phyloP scores from a whole-genome alignment of 2,888 invertebrate genomes.

The Criorhina ranunculi region DNA sequence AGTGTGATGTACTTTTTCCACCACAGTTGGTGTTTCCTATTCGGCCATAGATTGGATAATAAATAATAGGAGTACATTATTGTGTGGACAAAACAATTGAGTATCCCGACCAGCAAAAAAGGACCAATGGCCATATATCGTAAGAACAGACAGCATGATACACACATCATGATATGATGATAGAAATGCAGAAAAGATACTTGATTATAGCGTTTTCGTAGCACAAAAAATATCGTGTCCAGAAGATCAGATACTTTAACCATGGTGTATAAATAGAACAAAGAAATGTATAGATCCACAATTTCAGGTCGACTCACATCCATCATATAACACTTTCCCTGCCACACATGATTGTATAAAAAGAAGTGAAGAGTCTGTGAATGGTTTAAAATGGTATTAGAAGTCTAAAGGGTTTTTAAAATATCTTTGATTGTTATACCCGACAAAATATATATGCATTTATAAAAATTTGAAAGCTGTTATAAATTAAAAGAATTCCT shows the following conservation, averaged over 20 bases:
- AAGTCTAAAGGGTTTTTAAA: neutral
- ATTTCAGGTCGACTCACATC: neutral
- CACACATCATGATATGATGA: conserved; percentile 89
- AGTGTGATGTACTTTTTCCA: conserved; percentile 94
- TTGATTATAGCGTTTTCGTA: conserved; percentile 89
- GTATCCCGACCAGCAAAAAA: conserved; percentile 87
- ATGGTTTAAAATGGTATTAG: neutral
- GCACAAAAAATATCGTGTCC: conserved; percentile 89
- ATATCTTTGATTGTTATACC: conserved; percentile 83
- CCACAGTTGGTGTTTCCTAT: conserved; percentile 89
- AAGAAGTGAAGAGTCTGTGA: neutral
- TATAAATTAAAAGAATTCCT: conserved; percentile 87
- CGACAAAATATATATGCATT: conserved; percentile 86
- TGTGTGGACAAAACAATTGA: conserved; percentile 91
- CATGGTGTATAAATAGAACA: conserved; percentile 83
- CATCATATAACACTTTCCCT: conserved; percentile 5
- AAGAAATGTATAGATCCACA: neutral
- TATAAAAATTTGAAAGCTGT: conserved; percentile 87
- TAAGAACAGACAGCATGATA: conserved; percentile 86
- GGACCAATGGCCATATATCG: conserved; percentile 89
- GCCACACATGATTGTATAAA: neutral
- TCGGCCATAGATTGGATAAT: conserved; percentile 89
- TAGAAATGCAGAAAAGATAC: conserved; percentile 89
- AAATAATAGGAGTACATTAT: conserved; percentile 94
- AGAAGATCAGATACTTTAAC: conserved; percentile 88